These are phyloP conservation scores for Myiotriccus ornatus DNA, from an alignment of 2,797 vertebrate genomes.

Conservation along the genomic window DNA sequence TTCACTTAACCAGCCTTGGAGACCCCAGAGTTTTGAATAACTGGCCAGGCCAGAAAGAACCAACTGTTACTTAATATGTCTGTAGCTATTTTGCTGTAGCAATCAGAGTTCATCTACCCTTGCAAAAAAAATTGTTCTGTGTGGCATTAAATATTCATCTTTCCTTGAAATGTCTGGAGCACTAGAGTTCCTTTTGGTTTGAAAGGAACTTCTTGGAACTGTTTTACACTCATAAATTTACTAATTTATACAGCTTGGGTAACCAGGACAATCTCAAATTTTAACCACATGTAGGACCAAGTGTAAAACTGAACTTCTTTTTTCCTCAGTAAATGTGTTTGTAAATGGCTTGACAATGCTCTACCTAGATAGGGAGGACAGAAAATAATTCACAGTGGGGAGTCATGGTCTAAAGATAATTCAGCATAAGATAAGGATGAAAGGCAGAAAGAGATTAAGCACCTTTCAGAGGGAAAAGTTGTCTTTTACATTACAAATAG, in stretches of 20 bases:
- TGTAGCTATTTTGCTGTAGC: not conserved
- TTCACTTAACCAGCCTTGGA: not conserved
- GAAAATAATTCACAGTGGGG: not conserved
- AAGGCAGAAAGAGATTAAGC: not conserved
- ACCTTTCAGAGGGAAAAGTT: constrained; percentile 31
- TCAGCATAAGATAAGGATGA: not conserved
- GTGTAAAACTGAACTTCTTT: not conserved
- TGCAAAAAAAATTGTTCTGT: not conserved
- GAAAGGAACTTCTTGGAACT: not conserved
- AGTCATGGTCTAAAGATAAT: not conserved
- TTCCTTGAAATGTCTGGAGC: not conserved
- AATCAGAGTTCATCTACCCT: not conserved
- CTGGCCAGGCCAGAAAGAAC: not conserved
- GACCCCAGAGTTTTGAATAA: not conserved
- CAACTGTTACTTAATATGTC: not conserved
- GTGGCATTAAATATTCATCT: not conserved
- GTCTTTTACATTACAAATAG: not conserved
- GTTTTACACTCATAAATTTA: not conserved
- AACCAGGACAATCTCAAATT: not conserved
- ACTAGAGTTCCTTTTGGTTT: not conserved
- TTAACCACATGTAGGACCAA: not conserved
- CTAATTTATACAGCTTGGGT: not conserved
- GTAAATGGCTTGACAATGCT: not conserved
- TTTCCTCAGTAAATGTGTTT: not conserved
- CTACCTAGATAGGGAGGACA: not conserved